A percentile compares a stretch with the other conserved stretches of the same genome.
phyloP scores from a whole-genome alignment of 1,140 invertebrate species.

The Pseudomyrmex cubaensis region DNA sequence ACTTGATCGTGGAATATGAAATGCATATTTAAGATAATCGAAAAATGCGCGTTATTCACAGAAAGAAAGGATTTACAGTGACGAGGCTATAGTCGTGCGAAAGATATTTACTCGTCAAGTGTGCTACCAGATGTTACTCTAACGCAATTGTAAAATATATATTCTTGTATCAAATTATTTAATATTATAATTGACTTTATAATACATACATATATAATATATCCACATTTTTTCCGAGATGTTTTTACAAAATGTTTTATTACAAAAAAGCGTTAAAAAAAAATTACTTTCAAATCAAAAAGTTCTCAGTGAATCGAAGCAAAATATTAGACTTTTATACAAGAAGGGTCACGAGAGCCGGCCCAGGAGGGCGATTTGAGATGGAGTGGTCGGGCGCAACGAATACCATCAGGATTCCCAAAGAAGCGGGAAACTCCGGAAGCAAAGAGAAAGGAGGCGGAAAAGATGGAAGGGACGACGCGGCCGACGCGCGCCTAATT shows the following conservation, averaged over 20 bases:
- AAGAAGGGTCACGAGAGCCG: slow-evolving; percentile 14
- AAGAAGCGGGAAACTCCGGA: slow-evolving; percentile 28
- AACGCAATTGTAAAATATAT: background rate
- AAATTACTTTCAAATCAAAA: too few species aligned
- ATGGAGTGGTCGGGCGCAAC: slow-evolving; percentile 17
- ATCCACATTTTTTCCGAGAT: background rate
- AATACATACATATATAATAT: background rate
- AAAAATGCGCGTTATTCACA: background rate
- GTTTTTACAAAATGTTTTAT: background rate
- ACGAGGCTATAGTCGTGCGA: background rate
- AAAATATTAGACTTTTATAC: background rate
- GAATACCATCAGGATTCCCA: slow-evolving; percentile 17
- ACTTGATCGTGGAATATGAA: background rate
- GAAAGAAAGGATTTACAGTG: background rate
- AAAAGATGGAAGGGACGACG: slow-evolving; percentile 64
- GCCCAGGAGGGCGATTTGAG: too few species aligned
- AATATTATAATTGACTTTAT: too few species aligned
- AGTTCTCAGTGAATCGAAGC: background rate
- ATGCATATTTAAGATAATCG: background rate
- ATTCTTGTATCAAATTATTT: background rate
- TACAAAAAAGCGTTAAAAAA: too few species aligned
- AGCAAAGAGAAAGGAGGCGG: slow-evolving; percentile 29
- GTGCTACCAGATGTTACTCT: background rate
- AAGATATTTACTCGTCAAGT: background rate
- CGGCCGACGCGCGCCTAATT: slow-evolving; percentile 80